Evolutionary conservation across 2,113 vertebrate genomes (phyloP).

Genomic region (Phaethon lepturus): DNA sequence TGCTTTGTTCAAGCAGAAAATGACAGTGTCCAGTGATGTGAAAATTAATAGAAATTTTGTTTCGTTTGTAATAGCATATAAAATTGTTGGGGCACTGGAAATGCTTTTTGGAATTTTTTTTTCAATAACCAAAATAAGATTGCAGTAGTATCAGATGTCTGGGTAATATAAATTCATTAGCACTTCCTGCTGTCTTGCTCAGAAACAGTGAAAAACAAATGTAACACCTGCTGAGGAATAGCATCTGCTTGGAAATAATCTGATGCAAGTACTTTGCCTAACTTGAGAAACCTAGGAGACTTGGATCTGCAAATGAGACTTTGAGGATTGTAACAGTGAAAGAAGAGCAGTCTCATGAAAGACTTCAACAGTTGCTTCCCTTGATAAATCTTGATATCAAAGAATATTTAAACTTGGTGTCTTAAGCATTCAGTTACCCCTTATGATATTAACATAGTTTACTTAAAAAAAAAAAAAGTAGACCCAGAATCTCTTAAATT

Average conservation of each 20-base stretch:
- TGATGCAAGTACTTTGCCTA: conserved; percentile 60
- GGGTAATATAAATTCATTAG: conserved; percentile 71
- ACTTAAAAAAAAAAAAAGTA: background rate
- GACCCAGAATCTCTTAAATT: background rate
- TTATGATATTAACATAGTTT: background rate
- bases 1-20: background rate
- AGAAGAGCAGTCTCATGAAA: conserved; percentile 11
- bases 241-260: conserved; percentile 75
- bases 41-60: background rate
- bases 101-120: background rate
- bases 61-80: background rate
- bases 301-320: conserved; percentile 39
- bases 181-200: conserved; percentile 68
- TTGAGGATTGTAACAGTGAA: conserved; percentile 16
- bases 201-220: conserved; percentile 73
- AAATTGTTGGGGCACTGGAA: background rate
- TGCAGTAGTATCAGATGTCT: conserved; percentile 49
- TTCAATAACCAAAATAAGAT: conserved; percentile 12
- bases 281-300: conserved; percentile 47
- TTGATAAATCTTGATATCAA: background rate
- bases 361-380: background rate
- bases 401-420: background rate
- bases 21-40: background rate
- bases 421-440: background rate
- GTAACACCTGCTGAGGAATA: conserved; percentile 73